Evolutionary conservation across 2,888 invertebrate species (phyloP), one percentile per base, ranked within the genome.

Genomic region (Geophilus truncorum): DNA sequence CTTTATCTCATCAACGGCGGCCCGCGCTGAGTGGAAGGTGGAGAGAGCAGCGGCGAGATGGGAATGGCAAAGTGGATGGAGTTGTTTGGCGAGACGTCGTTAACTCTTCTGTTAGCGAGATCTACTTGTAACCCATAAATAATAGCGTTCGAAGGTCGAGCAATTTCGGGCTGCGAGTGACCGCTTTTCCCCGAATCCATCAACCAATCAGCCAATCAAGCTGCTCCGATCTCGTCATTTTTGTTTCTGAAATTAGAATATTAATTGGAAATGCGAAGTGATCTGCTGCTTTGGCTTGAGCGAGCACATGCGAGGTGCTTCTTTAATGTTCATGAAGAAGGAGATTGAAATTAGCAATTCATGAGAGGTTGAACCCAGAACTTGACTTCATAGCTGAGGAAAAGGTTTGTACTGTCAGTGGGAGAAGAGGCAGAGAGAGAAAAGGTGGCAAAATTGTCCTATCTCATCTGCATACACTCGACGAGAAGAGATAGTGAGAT

Each of bases 401-500:
- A 70, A 70, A 70, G 70, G 70, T 70, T 70, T 70, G 70, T 70
- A 70, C 25, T 45, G 45, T 45, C 45, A 70, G 70, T 4, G 15
- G 28, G 70, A 25, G n/a, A 70, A 28, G 51, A 18, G 51, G 18
- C 18, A 18, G n/a, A n/a, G n/a, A 51, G 51, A 18, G 32, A 32
- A 45, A 45, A 70, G 70, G 70, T 70, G 70, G 70, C 25, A 70
- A 70, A 70, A 70, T 70, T 70, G 70, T 70, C 70, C 70, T 70
- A 70, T 70, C 70, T 70, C 70, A 70, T 70, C 70, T 70, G 70
- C 70, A 70, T 70, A 70, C 70, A 70, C 70, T 70, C 70, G 70
- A 70, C 70, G 70, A 70, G 70, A n/a, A n/a, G n/a, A n/a, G n/a
- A n/a, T n/a, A n/a, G n/a, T n/a, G n/a, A 70, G 70, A 70, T 70